phyloP scores from a whole-genome alignment of 2,797 vertebrate species.

The Cirrhinus mrigala region DNA sequence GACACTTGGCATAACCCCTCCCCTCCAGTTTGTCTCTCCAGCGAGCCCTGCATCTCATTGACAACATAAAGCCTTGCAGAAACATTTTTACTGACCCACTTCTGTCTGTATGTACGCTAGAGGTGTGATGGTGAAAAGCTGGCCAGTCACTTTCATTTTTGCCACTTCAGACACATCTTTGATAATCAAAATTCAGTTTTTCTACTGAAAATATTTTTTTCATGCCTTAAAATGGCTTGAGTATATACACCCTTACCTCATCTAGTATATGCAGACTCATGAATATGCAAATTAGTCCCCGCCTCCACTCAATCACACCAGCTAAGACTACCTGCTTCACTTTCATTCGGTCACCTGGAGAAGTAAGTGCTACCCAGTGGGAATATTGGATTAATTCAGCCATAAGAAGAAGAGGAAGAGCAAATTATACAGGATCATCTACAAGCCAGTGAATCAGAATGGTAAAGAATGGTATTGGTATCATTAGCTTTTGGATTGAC shows the following conservation, averaged over 20 bases:
- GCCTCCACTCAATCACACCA: too few relatives aligned
- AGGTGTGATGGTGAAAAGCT: background rate
- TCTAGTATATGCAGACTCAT: too few relatives aligned
- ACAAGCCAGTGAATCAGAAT: background rate
- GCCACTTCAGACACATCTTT: background rate
- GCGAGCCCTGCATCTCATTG: background rate
- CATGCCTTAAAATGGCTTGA: too few relatives aligned
- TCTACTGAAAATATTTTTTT: too few relatives aligned
- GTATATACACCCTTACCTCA: too few relatives aligned
- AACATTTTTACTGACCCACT: background rate
- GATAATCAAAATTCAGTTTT: background rate
- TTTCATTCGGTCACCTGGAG: background rate
- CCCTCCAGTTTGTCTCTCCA: background rate
- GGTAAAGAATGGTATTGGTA: background rate
- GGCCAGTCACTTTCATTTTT: background rate
- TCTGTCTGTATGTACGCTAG: background rate
- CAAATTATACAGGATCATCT: background rate
- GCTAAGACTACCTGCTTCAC: background rate
- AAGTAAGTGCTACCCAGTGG: background rate
- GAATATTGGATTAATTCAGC: too few relatives aligned
- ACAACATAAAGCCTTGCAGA: background rate
- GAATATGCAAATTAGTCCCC: too few relatives aligned
- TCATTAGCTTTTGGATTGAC: background rate
- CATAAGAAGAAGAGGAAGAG: too few relatives aligned
- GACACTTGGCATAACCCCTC: slow-evolving; percentile 37